Conservation (phyloP, 2,797 vertebrate genomes). For the Ctenopoma multispine region DNA sequence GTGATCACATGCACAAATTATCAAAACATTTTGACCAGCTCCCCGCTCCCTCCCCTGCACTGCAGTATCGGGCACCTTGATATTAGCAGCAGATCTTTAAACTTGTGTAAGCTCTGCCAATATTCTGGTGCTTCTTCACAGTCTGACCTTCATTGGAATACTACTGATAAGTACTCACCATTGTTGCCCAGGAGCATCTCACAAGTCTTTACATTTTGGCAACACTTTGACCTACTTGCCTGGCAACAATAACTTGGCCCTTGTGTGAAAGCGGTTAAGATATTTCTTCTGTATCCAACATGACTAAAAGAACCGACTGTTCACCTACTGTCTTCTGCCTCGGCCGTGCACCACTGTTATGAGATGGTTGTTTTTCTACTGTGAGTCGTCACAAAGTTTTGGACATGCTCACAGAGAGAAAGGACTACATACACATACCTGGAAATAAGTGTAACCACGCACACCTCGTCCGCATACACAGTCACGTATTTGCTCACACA, state of each 20-base stretch:
- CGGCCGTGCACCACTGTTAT: too few relatives aligned
- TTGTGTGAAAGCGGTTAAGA: neutral
- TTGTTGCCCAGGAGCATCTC: neutral
- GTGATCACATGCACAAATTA: neutral
- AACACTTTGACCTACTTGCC: too few relatives aligned
- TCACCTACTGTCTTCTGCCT: neutral
- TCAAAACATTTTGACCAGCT: neutral
- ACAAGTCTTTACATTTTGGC: neutral
- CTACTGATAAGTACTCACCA: too few relatives aligned
- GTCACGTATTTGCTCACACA: constrained; percentile 1
- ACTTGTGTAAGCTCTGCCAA: too few relatives aligned
- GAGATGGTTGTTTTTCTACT: neutral
- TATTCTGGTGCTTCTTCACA: neutral
- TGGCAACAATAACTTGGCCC: neutral
- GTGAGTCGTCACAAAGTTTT: neutral
- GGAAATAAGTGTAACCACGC: neutral
- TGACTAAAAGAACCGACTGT: neutral
- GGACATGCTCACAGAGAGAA: neutral
- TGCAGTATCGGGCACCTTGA: too few relatives aligned
- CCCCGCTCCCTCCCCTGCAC: too few relatives aligned
- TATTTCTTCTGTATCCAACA: neutral
- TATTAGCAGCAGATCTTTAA: too few relatives aligned
- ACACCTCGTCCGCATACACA: constrained; percentile 9
- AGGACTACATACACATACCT: neutral
- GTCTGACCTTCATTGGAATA: too few relatives aligned